Evolutionary conservation across 2,113 vertebrate genomes (phyloP).

Genomic region (Pelecanus crispus): DNA sequence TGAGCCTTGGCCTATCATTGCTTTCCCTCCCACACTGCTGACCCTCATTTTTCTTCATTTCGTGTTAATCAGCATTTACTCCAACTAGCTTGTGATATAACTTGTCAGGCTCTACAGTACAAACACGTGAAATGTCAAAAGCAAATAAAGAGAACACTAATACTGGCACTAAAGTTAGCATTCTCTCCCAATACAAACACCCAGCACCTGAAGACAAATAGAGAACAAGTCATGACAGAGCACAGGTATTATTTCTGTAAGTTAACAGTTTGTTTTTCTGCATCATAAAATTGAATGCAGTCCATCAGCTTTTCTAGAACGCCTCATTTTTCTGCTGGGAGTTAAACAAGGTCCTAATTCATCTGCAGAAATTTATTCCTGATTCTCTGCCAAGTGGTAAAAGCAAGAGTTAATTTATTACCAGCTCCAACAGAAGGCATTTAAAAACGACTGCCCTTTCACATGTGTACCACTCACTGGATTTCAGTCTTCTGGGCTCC

Average conservation of each 20-base stretch:
- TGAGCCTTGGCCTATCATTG: background rate
- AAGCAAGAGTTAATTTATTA: slow-evolving; percentile 46
- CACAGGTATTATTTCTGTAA: background rate
- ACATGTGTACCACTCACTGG: background rate
- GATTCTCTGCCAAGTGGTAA: background rate
- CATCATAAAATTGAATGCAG: slow-evolving; percentile 17
- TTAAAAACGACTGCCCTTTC: background rate
- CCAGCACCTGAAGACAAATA: background rate
- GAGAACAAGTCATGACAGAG: slow-evolving; percentile 18
- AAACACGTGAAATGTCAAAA: slow-evolving; percentile 12
- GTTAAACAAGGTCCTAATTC: slow-evolving; percentile 38
- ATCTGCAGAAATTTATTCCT: background rate
- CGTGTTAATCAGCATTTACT: background rate
- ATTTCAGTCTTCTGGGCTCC: background rate
- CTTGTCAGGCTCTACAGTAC: background rate
- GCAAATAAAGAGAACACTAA: slow-evolving; percentile 31
- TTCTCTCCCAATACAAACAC: slow-evolving; percentile 35
- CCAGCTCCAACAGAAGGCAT: background rate
- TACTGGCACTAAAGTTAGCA: background rate
- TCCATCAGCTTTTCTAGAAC: slow-evolving; percentile 30
- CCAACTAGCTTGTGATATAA: background rate
- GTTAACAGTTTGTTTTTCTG: slow-evolving; percentile 48
- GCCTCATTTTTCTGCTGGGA: slow-evolving; percentile 28
- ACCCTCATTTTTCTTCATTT: slow-evolving; percentile 12
- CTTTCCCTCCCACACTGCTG: background rate